Base-by-base conservation (phyloP, 2,797 vertebrate genomes). In the Typhlichthys subterraneus region DNA sequence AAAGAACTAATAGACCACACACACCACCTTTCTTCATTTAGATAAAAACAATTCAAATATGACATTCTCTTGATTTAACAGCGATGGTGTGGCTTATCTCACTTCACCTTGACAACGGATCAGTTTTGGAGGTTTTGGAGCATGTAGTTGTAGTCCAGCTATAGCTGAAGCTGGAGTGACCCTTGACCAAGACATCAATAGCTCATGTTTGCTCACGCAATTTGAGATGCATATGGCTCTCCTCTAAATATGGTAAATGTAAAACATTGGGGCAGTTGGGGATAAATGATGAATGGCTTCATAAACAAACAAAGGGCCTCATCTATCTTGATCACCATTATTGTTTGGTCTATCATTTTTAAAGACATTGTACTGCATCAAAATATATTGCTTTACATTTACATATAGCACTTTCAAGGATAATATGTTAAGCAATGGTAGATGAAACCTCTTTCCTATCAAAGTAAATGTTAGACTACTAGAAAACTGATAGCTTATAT, bases 221-320 rank as follows among this genome's bases (percentile, higher is more conserved):
- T 60, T 9, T 12, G 2, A 31, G 31, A 12, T 13, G 48, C n/a
- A 51, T 4, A 60, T 19, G 14, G 53, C 19, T 3, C 31, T 33
- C 57, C 29, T 60, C 55, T 42, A 49, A 59, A 60, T 49, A 23
- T 31, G 1, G 4, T 12, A 31, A 59, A 50, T 60, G 58, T 60
- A 60, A 42, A 60, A 29, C 47, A 23, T 42, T 61, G 59, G 29
- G 38, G 6, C 15, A 58, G 46, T n/a, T 17, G 15, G 2, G 33
- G 49, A 61, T 52, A 12, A 52, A 33, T 61, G 59, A 61, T 52
- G 17, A 51, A 61, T 61, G 31, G 49, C 49, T 33, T 49, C 15
- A 13, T 61, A 17, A 42, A 61, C 13, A 61, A 17, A 52, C 49
- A 45, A 12, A 42, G 33, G 45, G 33, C 38, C 7, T 38, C 48